A percentile compares a stretch with the other conserved stretches of the same genome.
These are phyloP conservation scores for Phrixothrix hirtus DNA, from an alignment of 2,888 invertebrate species.

Conservation along the genomic window DNA sequence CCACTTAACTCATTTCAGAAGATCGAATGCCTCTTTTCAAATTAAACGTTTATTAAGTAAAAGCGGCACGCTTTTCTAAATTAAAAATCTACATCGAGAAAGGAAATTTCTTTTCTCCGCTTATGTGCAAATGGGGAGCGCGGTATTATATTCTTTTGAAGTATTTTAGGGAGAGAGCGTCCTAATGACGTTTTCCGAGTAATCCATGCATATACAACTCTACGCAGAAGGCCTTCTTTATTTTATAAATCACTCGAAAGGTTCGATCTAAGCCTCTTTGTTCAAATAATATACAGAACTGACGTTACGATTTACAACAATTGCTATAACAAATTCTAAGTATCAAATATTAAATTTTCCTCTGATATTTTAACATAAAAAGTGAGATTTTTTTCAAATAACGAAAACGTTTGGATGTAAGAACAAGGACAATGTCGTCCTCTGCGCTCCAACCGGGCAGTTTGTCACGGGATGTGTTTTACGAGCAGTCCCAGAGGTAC, in stretches of 20 bases:
- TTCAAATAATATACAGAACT: too few species aligned
- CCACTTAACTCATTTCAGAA: constrained; percentile 51
- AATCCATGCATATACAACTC: constrained; percentile 54
- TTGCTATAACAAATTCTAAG: too few species aligned
- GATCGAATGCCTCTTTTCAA: constrained; percentile 46
- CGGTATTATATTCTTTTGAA: constrained; percentile 47
- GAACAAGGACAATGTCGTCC: constrained; percentile 27
- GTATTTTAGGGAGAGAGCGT: constrained; percentile 49
- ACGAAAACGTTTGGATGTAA: constrained; percentile 17
- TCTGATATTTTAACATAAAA: too few species aligned
- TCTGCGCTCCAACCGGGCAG: constrained; percentile 38
- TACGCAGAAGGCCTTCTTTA: constrained; percentile 43
- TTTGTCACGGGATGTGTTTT: constrained; percentile 57
- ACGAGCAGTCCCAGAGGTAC: constrained; percentile 56
- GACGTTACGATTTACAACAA: too few species aligned
- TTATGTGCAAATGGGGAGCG: constrained; percentile 28
- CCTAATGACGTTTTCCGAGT: constrained; percentile 53
- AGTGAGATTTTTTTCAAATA: constrained; percentile 14
- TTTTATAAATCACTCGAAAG: constrained; percentile 40
- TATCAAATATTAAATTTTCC: too few species aligned
- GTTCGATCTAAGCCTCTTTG: constrained; percentile 23
- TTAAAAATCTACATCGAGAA: constrained; percentile 8
- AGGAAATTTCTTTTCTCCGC: constrained; percentile 23
- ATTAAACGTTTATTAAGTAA: constrained; percentile 42
- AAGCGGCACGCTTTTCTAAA: constrained; percentile 22